phyloP scores from a whole-genome alignment of 2,113 vertebrate genomes.

The Tretioscincus oriximinensis region DNA sequence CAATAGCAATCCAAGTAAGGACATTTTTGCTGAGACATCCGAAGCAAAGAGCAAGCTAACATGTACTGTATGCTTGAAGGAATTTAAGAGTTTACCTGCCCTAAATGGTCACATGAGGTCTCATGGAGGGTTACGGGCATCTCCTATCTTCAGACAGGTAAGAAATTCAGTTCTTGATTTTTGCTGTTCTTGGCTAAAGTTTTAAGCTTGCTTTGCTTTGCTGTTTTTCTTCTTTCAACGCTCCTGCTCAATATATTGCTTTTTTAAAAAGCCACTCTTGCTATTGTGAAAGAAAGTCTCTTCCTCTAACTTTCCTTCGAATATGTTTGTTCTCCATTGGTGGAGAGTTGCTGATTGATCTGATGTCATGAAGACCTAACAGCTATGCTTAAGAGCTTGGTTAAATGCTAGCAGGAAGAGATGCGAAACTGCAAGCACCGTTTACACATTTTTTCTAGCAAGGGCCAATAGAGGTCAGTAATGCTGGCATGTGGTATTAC shows the following conservation, averaged over 20 bases:
- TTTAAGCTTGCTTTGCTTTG: conserved; percentile 74
- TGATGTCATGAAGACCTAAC: conserved; percentile 28
- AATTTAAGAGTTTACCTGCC: conserved; percentile 88
- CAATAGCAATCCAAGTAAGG: conserved; percentile 67
- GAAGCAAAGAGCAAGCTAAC: conserved; percentile 78
- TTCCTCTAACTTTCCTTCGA: conserved; percentile 14
- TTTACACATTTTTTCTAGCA: background rate
- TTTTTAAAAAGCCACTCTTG: background rate
- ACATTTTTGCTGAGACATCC: conserved; percentile 68
- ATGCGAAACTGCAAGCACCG: background rate
- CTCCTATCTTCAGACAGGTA: conserved; percentile 80
- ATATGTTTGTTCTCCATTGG: background rate
- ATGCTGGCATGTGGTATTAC: too few species aligned
- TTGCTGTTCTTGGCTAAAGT: conserved; percentile 21
- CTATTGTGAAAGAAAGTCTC: conserved; percentile 1
- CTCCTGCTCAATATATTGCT: background rate
- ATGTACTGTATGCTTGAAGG: conserved; percentile 85
- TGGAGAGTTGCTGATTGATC: conserved; percentile 10
- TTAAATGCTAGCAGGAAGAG: background rate
- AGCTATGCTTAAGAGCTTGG: conserved; percentile 24
- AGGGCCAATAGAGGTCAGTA: too few species aligned
- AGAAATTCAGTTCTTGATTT: background rate
- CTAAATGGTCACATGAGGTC: conserved; percentile 91
- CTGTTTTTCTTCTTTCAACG: conserved; percentile 54
- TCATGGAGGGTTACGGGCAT: conserved; percentile 81